Evolutionary conservation across 2,797 vertebrate genomes (phyloP).

Genomic region (Vespertilio murinus): DNA sequence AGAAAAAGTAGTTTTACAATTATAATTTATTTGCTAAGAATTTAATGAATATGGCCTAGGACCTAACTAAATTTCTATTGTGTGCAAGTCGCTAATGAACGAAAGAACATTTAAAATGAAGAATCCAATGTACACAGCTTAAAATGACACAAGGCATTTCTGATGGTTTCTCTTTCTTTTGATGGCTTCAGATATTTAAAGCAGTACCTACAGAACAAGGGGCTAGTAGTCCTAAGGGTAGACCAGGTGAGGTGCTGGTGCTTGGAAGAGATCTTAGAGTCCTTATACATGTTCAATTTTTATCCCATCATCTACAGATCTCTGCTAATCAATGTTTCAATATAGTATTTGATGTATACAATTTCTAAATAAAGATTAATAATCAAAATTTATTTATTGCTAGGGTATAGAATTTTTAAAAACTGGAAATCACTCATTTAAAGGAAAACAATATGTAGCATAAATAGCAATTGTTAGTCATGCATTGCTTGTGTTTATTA

Average conservation of each 20-base stretch:
- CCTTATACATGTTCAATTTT: background rate
- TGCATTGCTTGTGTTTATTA: constrained; percentile 11
- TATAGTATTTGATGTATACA: background rate
- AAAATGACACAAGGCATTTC: background rate
- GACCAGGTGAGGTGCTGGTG: background rate
- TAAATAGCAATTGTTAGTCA: background rate
- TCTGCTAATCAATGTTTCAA: background rate
- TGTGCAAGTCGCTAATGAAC: background rate
- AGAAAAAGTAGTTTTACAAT: background rate
- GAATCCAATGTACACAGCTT: background rate
- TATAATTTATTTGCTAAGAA: background rate
- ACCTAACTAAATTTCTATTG: background rate
- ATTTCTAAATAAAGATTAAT: background rate
- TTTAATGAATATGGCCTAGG: background rate
- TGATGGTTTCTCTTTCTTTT: background rate
- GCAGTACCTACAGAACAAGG: background rate
- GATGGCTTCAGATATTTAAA: background rate
- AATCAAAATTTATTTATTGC: background rate
- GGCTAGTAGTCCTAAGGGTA: background rate
- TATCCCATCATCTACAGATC: background rate
- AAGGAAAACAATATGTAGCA: background rate
- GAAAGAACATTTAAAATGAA: background rate
- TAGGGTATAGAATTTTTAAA: background rate
- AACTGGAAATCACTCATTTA: background rate
- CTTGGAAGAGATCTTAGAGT: background rate